Percentiles rank a stretch among this genome's conserved stretches.
These are phyloP conservation scores for Actinopyga echinites DNA, from an alignment of 53 echinoderm and acorn worm species.

Conservation along the genomic window DNA sequence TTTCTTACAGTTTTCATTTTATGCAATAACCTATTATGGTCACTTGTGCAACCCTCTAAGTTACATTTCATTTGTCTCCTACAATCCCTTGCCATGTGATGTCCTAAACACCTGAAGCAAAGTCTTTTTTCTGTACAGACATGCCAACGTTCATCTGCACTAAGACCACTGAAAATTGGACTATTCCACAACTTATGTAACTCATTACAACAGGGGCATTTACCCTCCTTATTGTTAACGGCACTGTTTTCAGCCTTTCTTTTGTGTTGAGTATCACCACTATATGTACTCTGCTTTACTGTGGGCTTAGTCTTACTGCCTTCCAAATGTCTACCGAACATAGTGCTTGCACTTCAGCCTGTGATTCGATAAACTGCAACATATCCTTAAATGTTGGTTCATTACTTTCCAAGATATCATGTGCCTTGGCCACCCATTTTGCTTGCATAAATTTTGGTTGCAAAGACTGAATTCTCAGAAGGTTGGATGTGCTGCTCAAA, in stretches of 20 bases:
- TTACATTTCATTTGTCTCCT: conserved; percentile 23
- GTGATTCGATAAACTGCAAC: conserved; percentile 2
- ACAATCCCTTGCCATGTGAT: conserved; percentile 42
- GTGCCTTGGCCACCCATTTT: conserved; percentile 47
- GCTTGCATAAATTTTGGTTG: conserved; percentile 19
- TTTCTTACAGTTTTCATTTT: neutral
- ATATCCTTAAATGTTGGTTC: conserved; percentile 38
- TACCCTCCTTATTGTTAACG: neutral
- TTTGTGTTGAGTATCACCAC: neutral
- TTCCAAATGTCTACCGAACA: conserved; percentile 21
- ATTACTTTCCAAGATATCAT: conserved; percentile 27
- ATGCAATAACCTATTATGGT: conserved; percentile 44
- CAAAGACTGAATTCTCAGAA: conserved; percentile 5
- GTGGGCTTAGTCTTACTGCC: neutral
- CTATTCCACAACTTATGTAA: conserved; percentile 24
- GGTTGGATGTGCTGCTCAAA: conserved; percentile 28
- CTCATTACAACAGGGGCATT: neutral
- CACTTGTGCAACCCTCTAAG: conserved; percentile 14
- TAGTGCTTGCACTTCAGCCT: conserved; percentile 27
- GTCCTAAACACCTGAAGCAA: conserved; percentile 31
- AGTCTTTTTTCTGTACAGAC: neutral
- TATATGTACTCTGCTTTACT: neutral
- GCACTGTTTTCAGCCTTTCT: neutral
- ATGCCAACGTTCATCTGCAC: conserved; percentile 7
- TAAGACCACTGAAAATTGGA: neutral